These are phyloP conservation scores for Dasypus novemcinctus DNA, from an alignment of 2,113 vertebrate genomes.

Conservation along the genomic window DNA sequence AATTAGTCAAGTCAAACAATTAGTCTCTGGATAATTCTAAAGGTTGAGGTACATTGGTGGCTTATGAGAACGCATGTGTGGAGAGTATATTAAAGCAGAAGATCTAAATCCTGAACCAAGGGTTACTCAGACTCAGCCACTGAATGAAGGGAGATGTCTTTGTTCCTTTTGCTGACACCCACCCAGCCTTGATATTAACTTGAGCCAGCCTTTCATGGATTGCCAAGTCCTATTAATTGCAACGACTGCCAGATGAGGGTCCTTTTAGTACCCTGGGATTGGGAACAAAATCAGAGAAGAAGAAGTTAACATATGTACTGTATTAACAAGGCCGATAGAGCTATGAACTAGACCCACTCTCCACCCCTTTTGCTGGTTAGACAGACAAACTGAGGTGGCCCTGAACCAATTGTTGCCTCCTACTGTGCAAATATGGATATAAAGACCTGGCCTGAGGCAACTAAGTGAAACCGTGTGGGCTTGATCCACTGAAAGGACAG, in stretches of 20 bases:
- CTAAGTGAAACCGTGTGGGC: background rate
- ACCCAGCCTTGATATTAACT: background rate
- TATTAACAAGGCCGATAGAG: background rate
- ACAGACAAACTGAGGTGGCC: background rate
- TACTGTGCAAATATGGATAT: background rate
- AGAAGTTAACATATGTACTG: background rate
- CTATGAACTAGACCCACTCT: background rate
- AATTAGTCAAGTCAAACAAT: background rate
- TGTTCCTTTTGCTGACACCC: background rate
- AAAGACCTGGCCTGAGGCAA: background rate
- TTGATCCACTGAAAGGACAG: background rate
- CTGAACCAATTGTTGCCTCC: background rate
- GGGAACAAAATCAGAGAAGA: background rate
- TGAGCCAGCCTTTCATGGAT: background rate
- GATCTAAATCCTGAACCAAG: background rate
- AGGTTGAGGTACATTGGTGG: background rate
- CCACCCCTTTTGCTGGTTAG: background rate
- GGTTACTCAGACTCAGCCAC: background rate
- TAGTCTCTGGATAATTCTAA: conserved; percentile 5
- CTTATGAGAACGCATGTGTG: background rate
- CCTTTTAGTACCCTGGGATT: background rate
- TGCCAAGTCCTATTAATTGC: background rate
- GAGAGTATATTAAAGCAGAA: background rate
- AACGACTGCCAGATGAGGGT: background rate
- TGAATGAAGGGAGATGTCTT: background rate